A percentile compares a stretch with the other conserved stretches of the same genome.
phyloP scores from a whole-genome alignment of 2,797 vertebrate genomes.

The Ciconia nigra region DNA sequence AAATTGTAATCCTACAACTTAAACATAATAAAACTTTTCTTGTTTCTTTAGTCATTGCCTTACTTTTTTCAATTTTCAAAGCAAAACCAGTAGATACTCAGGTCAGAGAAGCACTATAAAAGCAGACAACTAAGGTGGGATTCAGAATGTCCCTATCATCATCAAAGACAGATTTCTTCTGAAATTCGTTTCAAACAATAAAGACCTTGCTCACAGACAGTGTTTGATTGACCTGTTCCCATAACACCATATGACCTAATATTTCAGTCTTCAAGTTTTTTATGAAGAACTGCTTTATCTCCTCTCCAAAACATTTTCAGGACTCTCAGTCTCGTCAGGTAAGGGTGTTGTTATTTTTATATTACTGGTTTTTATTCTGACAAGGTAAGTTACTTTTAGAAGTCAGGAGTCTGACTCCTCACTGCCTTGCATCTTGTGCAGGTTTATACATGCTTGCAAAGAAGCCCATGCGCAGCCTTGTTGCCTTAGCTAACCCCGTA shows the following conservation, averaged over 20 bases:
- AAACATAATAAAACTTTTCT: not conserved
- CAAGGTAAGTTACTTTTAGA: not conserved
- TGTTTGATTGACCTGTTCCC: not conserved
- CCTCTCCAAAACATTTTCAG: not conserved
- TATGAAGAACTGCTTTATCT: not conserved
- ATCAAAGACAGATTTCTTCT: not conserved
- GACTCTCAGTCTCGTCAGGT: not conserved
- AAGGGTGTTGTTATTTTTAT: not conserved
- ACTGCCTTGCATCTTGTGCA: not conserved
- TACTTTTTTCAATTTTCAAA: not conserved
- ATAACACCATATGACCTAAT: not conserved
- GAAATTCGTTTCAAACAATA: not conserved
- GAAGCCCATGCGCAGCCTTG: not conserved
- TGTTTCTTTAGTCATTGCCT: not conserved
- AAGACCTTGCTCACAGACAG: not conserved
- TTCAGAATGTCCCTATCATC: not conserved
- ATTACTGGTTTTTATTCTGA: not conserved
- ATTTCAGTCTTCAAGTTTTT: not conserved
- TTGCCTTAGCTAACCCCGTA: not conserved
- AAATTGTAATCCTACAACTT: not conserved
- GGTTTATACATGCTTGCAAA: not conserved
- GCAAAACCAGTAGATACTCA: not conserved
- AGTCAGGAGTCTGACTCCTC: not conserved
- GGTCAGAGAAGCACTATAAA: not conserved
- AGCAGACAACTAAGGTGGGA: not conserved